These are phyloP conservation scores for Eidolon dupreanum DNA, from an alignment of 2,797 vertebrate species.

Conservation along the genomic window DNA sequence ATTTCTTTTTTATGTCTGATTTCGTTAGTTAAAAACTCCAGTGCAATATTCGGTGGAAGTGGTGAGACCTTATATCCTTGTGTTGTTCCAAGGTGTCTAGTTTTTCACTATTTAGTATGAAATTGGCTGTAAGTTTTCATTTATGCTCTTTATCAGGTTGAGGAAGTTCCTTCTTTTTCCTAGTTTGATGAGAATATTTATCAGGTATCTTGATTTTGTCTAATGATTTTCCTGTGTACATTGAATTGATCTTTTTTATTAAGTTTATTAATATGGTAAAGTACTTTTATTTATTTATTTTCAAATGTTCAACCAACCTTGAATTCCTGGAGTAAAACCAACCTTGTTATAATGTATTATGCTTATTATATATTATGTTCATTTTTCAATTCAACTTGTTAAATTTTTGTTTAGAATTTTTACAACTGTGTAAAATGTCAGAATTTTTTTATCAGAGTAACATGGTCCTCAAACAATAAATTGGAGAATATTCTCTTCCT, in stretches of 20 bases:
- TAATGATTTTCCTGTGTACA: background rate
- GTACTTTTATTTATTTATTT: background rate
- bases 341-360: background rate
- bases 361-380: background rate
- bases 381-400: background rate
- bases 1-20: background rate
- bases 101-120: background rate
- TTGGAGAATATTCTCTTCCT: background rate
- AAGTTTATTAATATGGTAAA: background rate
- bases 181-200: background rate
- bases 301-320: background rate
- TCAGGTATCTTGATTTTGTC: background rate
- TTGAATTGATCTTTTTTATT: background rate
- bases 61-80: background rate
- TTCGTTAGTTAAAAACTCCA: background rate
- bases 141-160: background rate
- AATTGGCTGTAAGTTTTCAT: background rate
- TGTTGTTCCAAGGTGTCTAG: background rate
- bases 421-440: background rate
- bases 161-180: background rate
- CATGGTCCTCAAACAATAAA: background rate
- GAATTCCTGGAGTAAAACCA: background rate
- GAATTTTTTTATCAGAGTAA: background rate
- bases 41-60: background rate
- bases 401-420: background rate